Evolutionary conservation across 2,888 invertebrate genomes (phyloP), one percentile per base, ranked within the genome.

Genomic region (Phyto melanocephala): DNA sequence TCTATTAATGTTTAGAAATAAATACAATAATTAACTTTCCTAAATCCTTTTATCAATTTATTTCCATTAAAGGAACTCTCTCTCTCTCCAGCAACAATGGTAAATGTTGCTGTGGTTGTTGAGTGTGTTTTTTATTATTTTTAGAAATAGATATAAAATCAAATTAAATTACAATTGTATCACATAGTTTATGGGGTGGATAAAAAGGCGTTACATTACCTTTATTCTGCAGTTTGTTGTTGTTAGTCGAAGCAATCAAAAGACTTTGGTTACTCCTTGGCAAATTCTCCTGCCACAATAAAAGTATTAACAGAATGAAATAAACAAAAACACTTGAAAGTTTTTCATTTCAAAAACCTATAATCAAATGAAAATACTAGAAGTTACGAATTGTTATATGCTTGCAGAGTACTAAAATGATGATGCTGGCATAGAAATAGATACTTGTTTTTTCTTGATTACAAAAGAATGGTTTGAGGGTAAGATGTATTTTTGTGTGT

Each of bases 151-250:
- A 79, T 75, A 79, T 79, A 82, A 78, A 79, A 82, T 71, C 79
- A 82, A 82, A 82, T 82, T 82, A 82, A 82, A 82, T 79, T 82
- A 79, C 82, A 82, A 82, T 82, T 82, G 71, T 79, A 82, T 71
- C 79, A 60, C 58, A 82, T 76, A 67, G 75, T 76, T 82, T 79
- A 82, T 82, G 75, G 82, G 82, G 82, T 82, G 82, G 82, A 79
- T 82, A 82, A 79, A 79, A 76, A 82, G 82, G 82, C 82, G 82
- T 82, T 71, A 82, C 82, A 79, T 79, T 76, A 62, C 52, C 67
- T 79, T 82, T 79, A 45, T 79, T 42, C n/a, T 67, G 24, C 28
- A 28, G 3, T 47, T 58, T 37, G 24, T 71, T 60, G 50, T 54
- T 56, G 45, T 65, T 75, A 35, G 17, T 68, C 8, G 52, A 65